Base-by-base conservation (phyloP, 1,140 invertebrate species). In the Nylanderia fulva region DNA sequence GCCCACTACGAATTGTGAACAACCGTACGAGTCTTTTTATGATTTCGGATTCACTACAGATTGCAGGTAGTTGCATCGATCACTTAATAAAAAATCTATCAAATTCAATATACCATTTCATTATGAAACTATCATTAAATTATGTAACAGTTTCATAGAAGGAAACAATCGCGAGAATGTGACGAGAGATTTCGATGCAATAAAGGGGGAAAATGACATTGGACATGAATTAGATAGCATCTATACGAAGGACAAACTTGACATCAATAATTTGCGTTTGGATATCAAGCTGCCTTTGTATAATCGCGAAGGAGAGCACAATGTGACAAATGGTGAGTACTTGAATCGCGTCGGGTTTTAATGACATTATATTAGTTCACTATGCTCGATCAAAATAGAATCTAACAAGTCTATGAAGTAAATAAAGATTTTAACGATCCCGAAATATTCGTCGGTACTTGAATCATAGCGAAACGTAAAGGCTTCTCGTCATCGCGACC, bases 381-480 rank as follows among this genome's bases (percentile, higher is more conserved):
- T 42, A 36, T 68, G 27, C 13, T 76, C 42, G 29, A n/a, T 63
- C 63, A 88, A 92, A 92, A 88, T 91, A 91, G 85, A 88, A 63
- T 52, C 13, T 24, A 24, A 45, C 45, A 52, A 75, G 24, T 9
- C 8, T 48, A 13, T 54, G 6, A 54, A 27, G 5, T 66, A 8
- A 18, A 11, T 61, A 45, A 18, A 27, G 9, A 11, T 36, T 63
- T 42, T 45, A 54, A 21, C 9, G 24, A 13, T 9, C 39, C 7
- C 4, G 21, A 18, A 27, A 68, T 42, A n/a, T 54, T 58, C 42
- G 0, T 6, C 63, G 11, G 24, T 27, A 71, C 84, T 90, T 92
- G 88, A 91, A 93, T 92, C 89, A 93, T 90, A 90, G 86, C 5
- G 54, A 88, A 80, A 85, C 45, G 77, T 83, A 27, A 71, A 58